Base-by-base conservation (phyloP, 2,113 vertebrate species). In the Chlorodrepanis virens region DNA sequence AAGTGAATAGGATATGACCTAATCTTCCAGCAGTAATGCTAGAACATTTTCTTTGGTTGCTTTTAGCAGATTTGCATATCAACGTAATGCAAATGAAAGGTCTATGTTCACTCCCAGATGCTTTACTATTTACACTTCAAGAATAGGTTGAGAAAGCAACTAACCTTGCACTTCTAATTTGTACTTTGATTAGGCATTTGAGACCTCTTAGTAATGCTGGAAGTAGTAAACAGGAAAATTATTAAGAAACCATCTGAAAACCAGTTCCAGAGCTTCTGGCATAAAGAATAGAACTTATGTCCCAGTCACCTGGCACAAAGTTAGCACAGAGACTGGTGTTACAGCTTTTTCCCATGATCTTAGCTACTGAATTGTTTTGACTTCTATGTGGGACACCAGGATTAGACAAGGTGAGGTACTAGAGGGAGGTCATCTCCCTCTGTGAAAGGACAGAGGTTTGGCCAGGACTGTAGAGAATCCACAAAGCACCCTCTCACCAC, bases 301-400 rank as follows among this genome's bases (percentile, higher is more conserved):
- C 28, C 18, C 33, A 35, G 11, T 70, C 20, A 59, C 4, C 28
- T 61, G 19, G 19, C 27, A 25, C 24, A 44, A 90, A 72, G 21
- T n/a, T 84, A 87, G 20, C 42, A 77, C 13, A 76, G 27, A 67
- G 8, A 5, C 3, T 49, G 5, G 17, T 25, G 23, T n/a, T 71
- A 59, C 14, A 71, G 2, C 5, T 37, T 87, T 64, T 42, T 28
- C 42, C 31, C 11, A 12, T 4, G 6, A 81, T 10, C 7, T 31
- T 91, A 42, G 25, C 56, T 82, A 63, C 39, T 75, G 15, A 75
- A 63, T 78, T 71, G 65, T 18, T 2, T 67, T 89, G 40, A 5
- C 15, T 56, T 78, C 65, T 35, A 33, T 0, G 0, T 18, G 9
- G 23, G 39, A 37, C 25, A 75, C 6, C 12, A 45, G 5, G 20